A percentile compares a stretch with the other conserved stretches of the same genome.
Conservation (phyloP, 2,113 vertebrate species). For the Cheilinus undulatus region DNA sequence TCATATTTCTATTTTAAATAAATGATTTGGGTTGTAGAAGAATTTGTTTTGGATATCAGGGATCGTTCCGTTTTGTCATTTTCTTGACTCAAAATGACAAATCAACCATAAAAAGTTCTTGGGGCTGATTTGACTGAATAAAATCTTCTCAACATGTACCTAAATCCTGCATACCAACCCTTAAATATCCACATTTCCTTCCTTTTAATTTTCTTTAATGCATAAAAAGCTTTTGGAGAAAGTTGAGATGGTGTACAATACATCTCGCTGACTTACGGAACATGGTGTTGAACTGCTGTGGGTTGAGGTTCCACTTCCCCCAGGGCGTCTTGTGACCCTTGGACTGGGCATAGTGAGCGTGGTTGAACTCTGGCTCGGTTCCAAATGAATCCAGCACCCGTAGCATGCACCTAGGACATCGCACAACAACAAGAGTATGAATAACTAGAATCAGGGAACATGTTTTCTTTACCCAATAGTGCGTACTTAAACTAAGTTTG, state of each 20-base stretch:
- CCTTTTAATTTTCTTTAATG: no score
- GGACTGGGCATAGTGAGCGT: slow-evolving; percentile 97
- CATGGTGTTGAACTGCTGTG: slow-evolving; percentile 99
- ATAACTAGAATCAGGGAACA: background rate
- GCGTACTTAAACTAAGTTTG: background rate
- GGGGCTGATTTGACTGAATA: background rate
- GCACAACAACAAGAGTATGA: slow-evolving; percentile 4
- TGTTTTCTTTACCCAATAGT: no score
- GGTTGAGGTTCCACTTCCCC: slow-evolving; percentile 99
- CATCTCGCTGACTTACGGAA: slow-evolving; percentile 90
- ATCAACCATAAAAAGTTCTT: background rate
- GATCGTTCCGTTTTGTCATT: background rate
- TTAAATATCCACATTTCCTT: no score
- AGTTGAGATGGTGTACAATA: no score
- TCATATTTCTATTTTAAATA: no score
- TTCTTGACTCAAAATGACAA: background rate
- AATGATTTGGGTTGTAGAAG: no score
- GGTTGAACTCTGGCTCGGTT: slow-evolving; percentile 98
- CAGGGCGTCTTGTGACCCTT: slow-evolving; percentile 99
- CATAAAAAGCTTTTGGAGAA: no score
- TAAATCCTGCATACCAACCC: no score
- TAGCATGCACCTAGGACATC: slow-evolving; percentile 92
- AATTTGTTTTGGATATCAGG: background rate
- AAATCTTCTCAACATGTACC: no score
- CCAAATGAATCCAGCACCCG: slow-evolving; percentile 97